Base-by-base conservation (phyloP, 2,797 vertebrate species). In the Brachyalestes nurse region DNA sequence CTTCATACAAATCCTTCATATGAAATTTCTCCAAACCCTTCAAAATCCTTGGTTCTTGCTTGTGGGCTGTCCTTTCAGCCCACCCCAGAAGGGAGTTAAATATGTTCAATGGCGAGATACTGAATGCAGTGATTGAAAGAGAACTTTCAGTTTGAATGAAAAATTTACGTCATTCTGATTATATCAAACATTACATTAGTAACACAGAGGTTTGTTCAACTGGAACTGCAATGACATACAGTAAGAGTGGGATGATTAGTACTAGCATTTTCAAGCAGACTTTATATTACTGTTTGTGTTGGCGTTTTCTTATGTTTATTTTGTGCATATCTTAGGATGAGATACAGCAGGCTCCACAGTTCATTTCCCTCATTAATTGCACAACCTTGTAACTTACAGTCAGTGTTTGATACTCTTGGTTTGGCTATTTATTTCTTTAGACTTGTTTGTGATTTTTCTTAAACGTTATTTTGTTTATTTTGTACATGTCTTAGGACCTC, bases 191-290 rank as follows among this genome's bases (percentile, higher is more conserved):
- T 14, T 65, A 23, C 12, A 64, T 34, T 7, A 45, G 10, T 45
- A 6, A 45, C 6, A 6, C 9, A 10, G 42, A 45, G 42, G 42
- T 45, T 6, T 45, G 42, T 45, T 45, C 9, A 6, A 10, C 9
- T 28, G 28, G 28, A 28, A 28, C 28, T 28, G 28, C 42, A 45
- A 6, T 45, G 42, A 45, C 42, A 45, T 45, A 28, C 28, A 28
- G 28, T 1, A 28, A 28, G 28, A 45, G 42, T 45, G 10, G 10
- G 42, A 45, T 10, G 21, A 53, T 14, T 53, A 17, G 16, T 84
- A 78, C 61, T 72, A 75, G 57, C 79, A 61, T 42, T 28, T 84
- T 42, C 65, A 66, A 49, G 55, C 69, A 74, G 47, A 51, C 23
- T 66, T n/a, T n/a, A 16, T 76, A 5, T 72, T 58, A 21, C 53